These are phyloP conservation scores for Chroicocephalus ridibundus DNA, from an alignment of 2,113 vertebrate species.

Conservation along the genomic window DNA sequence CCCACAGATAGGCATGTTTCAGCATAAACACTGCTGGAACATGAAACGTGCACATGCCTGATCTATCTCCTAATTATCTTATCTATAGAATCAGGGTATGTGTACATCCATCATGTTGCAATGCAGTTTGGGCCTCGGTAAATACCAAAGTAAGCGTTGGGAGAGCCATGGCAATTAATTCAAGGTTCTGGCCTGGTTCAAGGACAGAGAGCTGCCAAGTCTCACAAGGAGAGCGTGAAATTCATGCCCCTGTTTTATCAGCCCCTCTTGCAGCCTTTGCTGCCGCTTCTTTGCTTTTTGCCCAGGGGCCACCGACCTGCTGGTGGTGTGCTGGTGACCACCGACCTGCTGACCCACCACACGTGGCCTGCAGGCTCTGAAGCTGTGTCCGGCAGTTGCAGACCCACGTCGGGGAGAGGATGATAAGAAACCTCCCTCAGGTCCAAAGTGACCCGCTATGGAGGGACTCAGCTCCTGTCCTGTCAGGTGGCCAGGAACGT, in stretches of 20 bases:
- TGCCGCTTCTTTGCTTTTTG: background rate
- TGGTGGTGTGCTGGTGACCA: background rate
- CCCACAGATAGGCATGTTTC: background rate
- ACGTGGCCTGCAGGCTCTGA: accelerated
- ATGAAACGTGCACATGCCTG: background rate
- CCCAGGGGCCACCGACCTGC: background rate
- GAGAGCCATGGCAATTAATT: background rate
- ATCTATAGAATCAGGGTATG: background rate
- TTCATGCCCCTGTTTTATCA: background rate
- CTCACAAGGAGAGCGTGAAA: background rate
- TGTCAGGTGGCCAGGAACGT: background rate
- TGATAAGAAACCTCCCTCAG: background rate
- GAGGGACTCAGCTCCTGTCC: background rate
- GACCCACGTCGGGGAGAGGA: background rate
- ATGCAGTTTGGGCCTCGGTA: background rate
- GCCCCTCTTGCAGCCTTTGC: background rate
- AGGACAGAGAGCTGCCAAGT: background rate
- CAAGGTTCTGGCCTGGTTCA: background rate
- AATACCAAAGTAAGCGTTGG: background rate
- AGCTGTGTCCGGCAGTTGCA: background rate
- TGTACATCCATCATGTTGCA: background rate
- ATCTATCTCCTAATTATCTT: background rate
- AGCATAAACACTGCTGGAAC: background rate
- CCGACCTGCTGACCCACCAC: background rate
- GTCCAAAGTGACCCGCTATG: background rate